phyloP scores from a whole-genome alignment of 1,140 invertebrate genomes.

The Drosophila dunni region DNA sequence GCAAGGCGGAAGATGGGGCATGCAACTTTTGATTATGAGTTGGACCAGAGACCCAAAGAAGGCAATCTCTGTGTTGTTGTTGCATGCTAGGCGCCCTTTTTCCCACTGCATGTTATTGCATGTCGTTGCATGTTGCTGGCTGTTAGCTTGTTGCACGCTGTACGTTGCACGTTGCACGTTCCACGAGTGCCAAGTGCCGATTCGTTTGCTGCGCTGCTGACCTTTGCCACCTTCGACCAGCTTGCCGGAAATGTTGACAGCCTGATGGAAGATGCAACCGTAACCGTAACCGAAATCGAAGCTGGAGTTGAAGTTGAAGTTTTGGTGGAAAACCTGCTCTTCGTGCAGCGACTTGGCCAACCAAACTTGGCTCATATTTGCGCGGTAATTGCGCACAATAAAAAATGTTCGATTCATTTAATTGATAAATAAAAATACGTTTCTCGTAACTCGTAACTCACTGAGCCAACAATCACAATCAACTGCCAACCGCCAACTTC shows the following conservation, averaged over 20 bases:
- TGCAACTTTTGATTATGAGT: slow-evolving; percentile 74
- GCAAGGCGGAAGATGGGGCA: slow-evolving; percentile 76
- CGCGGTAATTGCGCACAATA: slow-evolving; percentile 65
- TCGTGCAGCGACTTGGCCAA: slow-evolving; percentile 42
- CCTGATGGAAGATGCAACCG: slow-evolving; percentile 38
- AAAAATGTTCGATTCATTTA: slow-evolving; percentile 58
- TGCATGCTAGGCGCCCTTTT: slow-evolving; percentile 69
- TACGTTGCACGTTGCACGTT: slow-evolving; percentile 19
- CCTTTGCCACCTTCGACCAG: slow-evolving; percentile 60
- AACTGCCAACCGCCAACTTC: slow-evolving; percentile 1
- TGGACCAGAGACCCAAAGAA: slow-evolving; percentile 73
- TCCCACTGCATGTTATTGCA: slow-evolving; percentile 51
- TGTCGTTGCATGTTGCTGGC: slow-evolving; percentile 19
- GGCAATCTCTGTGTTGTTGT: slow-evolving; percentile 53
- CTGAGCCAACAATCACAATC: slow-evolving; percentile 31
- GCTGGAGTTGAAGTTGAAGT: too few species aligned
- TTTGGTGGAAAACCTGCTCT: background rate
- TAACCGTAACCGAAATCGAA: slow-evolving; percentile 20
- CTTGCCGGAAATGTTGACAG: slow-evolving; percentile 66
- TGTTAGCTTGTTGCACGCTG: slow-evolving; percentile 14
- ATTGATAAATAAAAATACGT: slow-evolving; percentile 60
- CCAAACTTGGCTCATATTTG: slow-evolving; percentile 47
- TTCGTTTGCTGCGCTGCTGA: slow-evolving; percentile 56
- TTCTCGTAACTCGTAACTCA: slow-evolving; percentile 42
- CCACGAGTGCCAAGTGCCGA: slow-evolving; percentile 40